These are phyloP conservation scores for Asarcornis scutulata DNA, from an alignment of 2,113 vertebrate genomes.

Conservation along the genomic window DNA sequence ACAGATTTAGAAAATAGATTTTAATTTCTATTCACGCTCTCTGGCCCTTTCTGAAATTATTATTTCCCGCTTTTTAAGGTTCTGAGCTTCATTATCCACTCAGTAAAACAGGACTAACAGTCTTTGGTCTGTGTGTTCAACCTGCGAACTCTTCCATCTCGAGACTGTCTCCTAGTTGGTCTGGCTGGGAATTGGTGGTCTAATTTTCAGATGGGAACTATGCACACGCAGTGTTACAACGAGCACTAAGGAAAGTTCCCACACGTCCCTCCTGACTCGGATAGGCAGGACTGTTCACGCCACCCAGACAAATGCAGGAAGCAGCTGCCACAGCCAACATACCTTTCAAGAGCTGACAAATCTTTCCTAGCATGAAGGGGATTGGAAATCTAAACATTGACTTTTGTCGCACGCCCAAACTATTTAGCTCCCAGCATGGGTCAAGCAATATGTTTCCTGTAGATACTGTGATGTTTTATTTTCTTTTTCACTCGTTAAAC, in stretches of 20 bases:
- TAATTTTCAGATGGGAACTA: constrained; percentile 7
- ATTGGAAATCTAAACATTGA: not conserved
- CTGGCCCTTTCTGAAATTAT: not conserved
- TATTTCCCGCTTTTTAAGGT: not conserved
- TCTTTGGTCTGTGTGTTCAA: constrained; percentile 4
- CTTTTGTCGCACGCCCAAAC: not conserved
- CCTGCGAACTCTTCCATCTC: not conserved
- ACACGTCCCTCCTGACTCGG: not conserved
- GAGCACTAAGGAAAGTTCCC: constrained; percentile 1
- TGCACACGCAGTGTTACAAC: not conserved
- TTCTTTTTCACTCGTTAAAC: not conserved
- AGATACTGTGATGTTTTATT: not conserved
- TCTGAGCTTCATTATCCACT: not conserved
- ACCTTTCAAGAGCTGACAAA: not conserved
- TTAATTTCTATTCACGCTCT: not conserved
- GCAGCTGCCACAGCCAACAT: constrained; percentile 28
- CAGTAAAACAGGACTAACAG: not conserved
- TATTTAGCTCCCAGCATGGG: not conserved
- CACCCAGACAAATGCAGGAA: constrained; percentile 29
- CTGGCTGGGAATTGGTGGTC: not conserved
- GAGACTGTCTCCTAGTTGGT: not conserved
- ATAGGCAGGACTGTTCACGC: not conserved
- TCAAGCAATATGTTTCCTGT: not conserved
- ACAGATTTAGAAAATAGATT: not conserved
- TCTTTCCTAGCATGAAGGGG: not conserved